Percentiles rank a stretch among this genome's conserved stretches.
phyloP scores from a whole-genome alignment of 1,140 invertebrate species.

The Drosophila arizonae region DNA sequence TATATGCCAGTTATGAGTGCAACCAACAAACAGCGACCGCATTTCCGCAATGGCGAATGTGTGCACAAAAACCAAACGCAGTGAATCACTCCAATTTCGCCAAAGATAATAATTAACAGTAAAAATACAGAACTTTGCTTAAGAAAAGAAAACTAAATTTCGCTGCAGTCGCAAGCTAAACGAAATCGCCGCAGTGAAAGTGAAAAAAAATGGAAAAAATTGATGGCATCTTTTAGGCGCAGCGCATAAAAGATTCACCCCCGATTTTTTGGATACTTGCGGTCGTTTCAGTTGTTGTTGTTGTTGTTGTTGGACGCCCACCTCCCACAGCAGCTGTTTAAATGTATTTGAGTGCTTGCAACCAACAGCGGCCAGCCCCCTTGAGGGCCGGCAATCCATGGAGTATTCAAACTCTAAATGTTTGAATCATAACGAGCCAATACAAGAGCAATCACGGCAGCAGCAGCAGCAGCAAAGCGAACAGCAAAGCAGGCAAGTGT shows the following conservation, averaged over 20 bases:
- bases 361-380: constrained; percentile 78
- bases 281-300: constrained; percentile 16
- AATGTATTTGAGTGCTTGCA: constrained; percentile 81
- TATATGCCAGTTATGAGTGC: constrained; percentile 77
- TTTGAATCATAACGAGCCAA: constrained; percentile 70
- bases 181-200: constrained; percentile 55
- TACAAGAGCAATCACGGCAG: constrained; percentile 33
- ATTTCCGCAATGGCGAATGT: constrained; percentile 61
- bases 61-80: constrained; percentile 9
- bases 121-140: not conserved
- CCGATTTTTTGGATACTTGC: constrained; percentile 15
- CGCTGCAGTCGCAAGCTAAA: constrained; percentile 7
- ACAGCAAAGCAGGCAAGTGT: constrained; percentile 67
- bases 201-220: constrained; percentile 52
- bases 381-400: constrained; percentile 83
- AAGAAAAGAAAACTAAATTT: constrained; percentile 8
- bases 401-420: constrained; percentile 81
- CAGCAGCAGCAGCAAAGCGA: constrained; percentile 34
- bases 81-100: not conserved
- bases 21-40: constrained; percentile 63
- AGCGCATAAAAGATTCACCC: constrained; percentile 50
- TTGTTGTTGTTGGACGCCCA: constrained; percentile 31
- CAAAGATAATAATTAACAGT: constrained; percentile 1
- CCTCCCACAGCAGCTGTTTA: constrained; percentile 70
- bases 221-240: constrained; percentile 76